phyloP scores from a whole-genome alignment of 2,888 invertebrate genomes.

The Idaea straminata region DNA sequence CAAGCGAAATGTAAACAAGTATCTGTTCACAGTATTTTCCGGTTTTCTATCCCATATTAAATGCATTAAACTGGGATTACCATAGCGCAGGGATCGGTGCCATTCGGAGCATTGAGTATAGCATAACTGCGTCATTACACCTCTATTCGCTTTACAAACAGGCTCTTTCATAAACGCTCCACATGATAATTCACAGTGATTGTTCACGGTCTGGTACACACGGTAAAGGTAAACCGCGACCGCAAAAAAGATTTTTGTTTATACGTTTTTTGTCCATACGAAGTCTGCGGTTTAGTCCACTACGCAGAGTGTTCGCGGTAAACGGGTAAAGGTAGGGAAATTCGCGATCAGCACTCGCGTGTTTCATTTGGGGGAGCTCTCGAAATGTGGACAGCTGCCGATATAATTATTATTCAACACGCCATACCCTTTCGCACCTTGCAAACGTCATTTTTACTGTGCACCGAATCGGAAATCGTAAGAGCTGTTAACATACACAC shows the following conservation, averaged over 20 bases:
- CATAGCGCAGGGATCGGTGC: neutral
- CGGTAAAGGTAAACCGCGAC: conserved; percentile 73
- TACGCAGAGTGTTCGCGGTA: conserved; percentile 56
- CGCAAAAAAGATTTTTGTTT: conserved; percentile 75
- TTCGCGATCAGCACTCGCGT: conserved; percentile 61
- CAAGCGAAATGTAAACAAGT: neutral
- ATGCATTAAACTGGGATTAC: neutral
- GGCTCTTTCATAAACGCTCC: conserved; percentile 69
- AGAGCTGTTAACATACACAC: conserved; percentile 34
- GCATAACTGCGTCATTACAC: conserved; percentile 55
- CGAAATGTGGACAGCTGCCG: conserved; percentile 66
- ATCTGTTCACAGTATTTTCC: neutral
- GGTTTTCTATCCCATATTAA: neutral
- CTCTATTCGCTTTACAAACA: conserved; percentile 67
- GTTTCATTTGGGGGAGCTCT: conserved; percentile 63
- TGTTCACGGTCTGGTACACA: conserved; percentile 76
- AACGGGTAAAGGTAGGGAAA: conserved; percentile 50
- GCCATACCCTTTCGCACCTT: conserved; percentile 76
- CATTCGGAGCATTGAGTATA: conserved; percentile 39
- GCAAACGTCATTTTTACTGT: conserved; percentile 43
- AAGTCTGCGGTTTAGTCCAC: conserved; percentile 63
- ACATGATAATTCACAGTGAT: conserved; percentile 74
- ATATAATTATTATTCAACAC: conserved; percentile 70
- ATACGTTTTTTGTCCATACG: conserved; percentile 63
- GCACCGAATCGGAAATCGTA: conserved; percentile 33